Base-by-base conservation (phyloP, 2,797 vertebrate species). In the Gambusia yucatana region DNA sequence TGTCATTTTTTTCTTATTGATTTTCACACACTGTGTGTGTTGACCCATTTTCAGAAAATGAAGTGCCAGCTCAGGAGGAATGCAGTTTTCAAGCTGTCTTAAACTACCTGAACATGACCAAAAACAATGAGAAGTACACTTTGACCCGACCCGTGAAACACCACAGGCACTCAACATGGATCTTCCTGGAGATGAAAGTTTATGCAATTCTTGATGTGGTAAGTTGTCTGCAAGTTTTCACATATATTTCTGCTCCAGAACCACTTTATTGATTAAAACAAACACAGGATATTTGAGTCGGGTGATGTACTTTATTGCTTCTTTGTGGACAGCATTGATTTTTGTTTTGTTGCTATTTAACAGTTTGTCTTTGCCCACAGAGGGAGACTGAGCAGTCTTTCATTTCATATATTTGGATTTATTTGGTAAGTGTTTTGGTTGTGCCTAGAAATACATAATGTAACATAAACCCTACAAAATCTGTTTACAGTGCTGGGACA, bases 181-280 rank as follows among this genome's bases (percentile, higher is more conserved):
- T 93, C 0, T 7, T 36, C 1, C 47, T 92, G 41, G 82, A 90
- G 3, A 22, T 93, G 1, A 36, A 59, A 14, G 10, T 94, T 1
- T 85, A 86, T 9, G 84, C 90, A 36, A 93, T 94, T 9, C 72
- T 94, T 7, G 87, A 88, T 57, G 76, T 94, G 90, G 90, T 92
- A 30, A 87, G 89, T 76, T 16, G 0, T 46, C 61, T 22, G 1
- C 44, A 46, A 46, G 4, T 10, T 61, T 65, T 25, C 3, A 52
- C 1, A 4, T 20, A 33, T 13, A 14, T 48, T 47, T 47, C 22
- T 1, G 52, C 47, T 82, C 6, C 22, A 52, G 50, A 52, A 44
- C 25, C 17, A 9, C n/a, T n/a, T 71, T 14, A 11, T 22, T 41
- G 41, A 25, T 16, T 17, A 33, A 61, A 30, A 61, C 6, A 30